phyloP scores from a whole-genome alignment of 2,113 vertebrate genomes.

The Dasypus novemcinctus region DNA sequence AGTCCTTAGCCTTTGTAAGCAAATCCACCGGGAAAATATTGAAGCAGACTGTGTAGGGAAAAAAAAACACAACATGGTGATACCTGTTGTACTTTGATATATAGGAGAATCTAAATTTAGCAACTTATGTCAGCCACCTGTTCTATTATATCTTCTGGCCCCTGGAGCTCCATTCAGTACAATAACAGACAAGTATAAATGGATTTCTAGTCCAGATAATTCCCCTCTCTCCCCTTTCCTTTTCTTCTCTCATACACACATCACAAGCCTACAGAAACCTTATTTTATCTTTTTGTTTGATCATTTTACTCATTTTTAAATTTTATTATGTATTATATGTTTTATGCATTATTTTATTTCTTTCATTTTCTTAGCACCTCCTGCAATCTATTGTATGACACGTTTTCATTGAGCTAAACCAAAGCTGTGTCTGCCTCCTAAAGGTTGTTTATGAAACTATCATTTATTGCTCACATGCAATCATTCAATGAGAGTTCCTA shows the following conservation, averaged over 20 bases:
- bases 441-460: conserved; percentile 58
- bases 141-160: background rate
- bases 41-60: background rate
- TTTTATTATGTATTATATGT: background rate
- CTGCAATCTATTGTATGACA: background rate
- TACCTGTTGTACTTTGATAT: background rate
- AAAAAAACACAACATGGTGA: background rate
- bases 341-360: conserved; percentile 14
- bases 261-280: background rate
- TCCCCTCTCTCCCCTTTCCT: background rate
- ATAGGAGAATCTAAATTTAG: conserved; percentile 52
- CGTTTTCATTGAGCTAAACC: conserved; percentile 50
- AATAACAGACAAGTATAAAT: background rate
- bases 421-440: conserved; percentile 59
- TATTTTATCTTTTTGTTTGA: conserved; percentile 6
- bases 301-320: background rate
- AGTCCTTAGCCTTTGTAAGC: conserved; percentile 60
- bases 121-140: background rate
- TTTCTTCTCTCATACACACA: background rate
- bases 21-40: conserved; percentile 4
- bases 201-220: background rate
- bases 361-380: conserved; percentile 48
- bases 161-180: background rate
- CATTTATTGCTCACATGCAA: conserved; percentile 20
- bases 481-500: conserved; percentile 45